Base-by-base conservation (phyloP, 2,888 invertebrate genomes). In the Ganaspis brasiliensis region DNA sequence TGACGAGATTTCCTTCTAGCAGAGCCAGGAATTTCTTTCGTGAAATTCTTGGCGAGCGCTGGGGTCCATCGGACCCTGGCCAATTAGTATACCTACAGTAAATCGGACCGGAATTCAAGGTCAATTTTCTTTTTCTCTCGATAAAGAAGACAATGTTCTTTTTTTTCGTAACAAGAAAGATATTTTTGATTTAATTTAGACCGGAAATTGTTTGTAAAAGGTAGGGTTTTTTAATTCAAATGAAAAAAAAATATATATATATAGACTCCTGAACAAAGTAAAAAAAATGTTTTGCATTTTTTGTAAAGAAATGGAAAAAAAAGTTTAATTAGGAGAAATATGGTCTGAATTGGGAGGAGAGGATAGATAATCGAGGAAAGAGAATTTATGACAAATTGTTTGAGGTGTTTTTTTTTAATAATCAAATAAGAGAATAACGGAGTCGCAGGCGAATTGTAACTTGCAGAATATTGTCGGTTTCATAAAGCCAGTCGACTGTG, bases 401-500 rank as follows among this genome's bases (percentile, higher is more conserved):
- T 55, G n/a, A 19, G 31, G 10, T 3, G 16, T 37, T 55, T 70
- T 55, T 52, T 37, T 56, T 21, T 21, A 12, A n/a, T n/a, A n/a
- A n/a, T n/a, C 21, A 40, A 21, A 21, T 19, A n/a, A 45, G 21
- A 67, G 14, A 67, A 67, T 67, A 45, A 67, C 37, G 37, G 63
- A 16, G 14, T n/a, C 63, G 45, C 21, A 67, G 12, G 40, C 6
- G 45, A 8, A 67, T 37, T 40, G 40, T 40, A 37, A 67, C 21
- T 21, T 37, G 24, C 40, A 21, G 37, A 35, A 49, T 67, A 49
- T 67, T 56, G 74, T 63, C 76, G 82, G 82, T 84, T 85, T 86
- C 85, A 84, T 88, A 87, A 89, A 88, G 86, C 84, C 87, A 85
- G 83, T 87, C 83, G 85, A 87, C 86, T 85, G 87, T 87, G 85